A percentile compares a stretch with the other conserved stretches of the same genome.
Conservation (phyloP, 1,140 invertebrate species). For the Globodera rostochiensis region DNA sequence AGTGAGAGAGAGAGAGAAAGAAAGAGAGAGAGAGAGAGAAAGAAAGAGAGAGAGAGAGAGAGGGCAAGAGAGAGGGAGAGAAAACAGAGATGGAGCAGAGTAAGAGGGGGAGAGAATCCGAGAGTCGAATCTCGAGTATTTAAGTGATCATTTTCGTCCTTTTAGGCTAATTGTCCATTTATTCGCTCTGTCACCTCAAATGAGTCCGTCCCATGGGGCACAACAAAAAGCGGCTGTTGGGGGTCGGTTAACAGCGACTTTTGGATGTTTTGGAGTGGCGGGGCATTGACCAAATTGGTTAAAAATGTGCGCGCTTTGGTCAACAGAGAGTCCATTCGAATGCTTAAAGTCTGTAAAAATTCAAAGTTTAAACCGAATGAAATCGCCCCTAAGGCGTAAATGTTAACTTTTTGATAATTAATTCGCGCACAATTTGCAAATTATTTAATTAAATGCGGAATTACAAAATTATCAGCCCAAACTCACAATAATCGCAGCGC, state of each 20-base stretch:
- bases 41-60: background rate
- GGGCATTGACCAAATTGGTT: background rate
- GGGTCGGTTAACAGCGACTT: conserved; percentile 7
- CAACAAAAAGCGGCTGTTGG: conserved; percentile 27
- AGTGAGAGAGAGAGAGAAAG: background rate
- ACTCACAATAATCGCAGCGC: conserved; percentile 26
- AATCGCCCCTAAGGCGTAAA: background rate
- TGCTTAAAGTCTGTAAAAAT: conserved; percentile 16
- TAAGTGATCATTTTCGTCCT: too few species aligned
- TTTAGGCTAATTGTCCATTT: too few species aligned
- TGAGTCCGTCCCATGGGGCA: conserved; percentile 22
- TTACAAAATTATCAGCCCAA: too few species aligned
- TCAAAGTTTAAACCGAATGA: background rate
- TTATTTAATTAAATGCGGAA: background rate
- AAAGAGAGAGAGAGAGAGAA: background rate
- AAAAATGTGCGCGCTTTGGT: background rate
- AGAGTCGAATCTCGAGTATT: background rate
- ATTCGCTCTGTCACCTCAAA: background rate
- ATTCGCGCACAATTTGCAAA: background rate
- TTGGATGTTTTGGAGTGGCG: background rate
- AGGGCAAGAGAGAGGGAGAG: too few species aligned
- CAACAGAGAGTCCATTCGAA: conserved; percentile 22
- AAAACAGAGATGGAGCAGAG: background rate
- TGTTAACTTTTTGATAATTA: background rate
- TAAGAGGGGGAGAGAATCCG: background rate